Conservation (phyloP, 2,113 vertebrate genomes). For the Tyrannus savana region DNA sequence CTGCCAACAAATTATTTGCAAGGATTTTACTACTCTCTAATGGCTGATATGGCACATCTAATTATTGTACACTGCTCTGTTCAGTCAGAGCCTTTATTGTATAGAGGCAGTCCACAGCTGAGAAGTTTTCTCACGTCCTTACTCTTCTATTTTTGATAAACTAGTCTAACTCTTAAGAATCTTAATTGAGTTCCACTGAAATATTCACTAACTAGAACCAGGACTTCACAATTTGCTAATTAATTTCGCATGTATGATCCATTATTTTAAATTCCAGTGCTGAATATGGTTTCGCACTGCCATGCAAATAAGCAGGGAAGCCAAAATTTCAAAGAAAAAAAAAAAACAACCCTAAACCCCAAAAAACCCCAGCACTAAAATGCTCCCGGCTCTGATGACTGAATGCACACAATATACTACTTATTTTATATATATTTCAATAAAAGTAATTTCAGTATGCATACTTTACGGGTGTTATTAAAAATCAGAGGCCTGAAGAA, state of each 20-base stretch:
- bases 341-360: fast-evolving
- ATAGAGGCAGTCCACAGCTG: neutral
- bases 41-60: conserved; percentile 21
- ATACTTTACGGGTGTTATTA: neutral
- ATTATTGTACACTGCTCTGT: conserved; percentile 31
- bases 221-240: conserved; percentile 34
- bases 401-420: neutral
- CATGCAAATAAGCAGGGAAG: conserved; percentile 27
- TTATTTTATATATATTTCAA: neutral
- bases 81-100: conserved; percentile 16
- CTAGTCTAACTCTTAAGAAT: conserved; percentile 10
- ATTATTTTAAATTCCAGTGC: conserved; percentile 18
- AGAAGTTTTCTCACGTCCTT: conserved; percentile 45
- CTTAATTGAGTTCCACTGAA: conserved; percentile 57
- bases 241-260: conserved; percentile 41
- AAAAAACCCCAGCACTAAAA: neutral
- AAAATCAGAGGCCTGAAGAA: neutral
- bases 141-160: conserved; percentile 64
- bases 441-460: neutral
- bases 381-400: neutral
- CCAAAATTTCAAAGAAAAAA: neutral
- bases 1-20: neutral
- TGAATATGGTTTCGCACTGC: neutral
- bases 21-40: conserved; percentile 14
- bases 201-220: conserved; percentile 63